phyloP scores from a whole-genome alignment of 2,797 vertebrate genomes.

The Galago senegalensis region DNA sequence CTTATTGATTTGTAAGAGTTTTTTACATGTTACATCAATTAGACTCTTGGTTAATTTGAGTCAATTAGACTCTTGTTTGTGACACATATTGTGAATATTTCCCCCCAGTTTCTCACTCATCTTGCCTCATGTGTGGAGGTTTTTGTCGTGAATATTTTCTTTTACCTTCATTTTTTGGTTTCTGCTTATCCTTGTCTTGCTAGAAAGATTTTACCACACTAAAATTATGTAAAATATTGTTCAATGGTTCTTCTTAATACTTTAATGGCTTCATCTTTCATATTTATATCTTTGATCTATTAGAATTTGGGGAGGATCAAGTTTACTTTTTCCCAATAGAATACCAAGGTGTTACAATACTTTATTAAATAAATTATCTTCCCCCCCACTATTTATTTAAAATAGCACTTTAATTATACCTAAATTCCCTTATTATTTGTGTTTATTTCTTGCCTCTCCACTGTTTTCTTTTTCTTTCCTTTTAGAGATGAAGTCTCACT shows the following conservation, averaged over 20 bases:
- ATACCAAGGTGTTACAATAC: not conserved
- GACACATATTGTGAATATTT: not conserved
- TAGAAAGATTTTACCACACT: conserved; percentile 8
- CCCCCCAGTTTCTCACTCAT: not conserved
- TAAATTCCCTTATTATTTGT: not conserved
- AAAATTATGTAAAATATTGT: conserved; percentile 49
- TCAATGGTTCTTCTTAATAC: not conserved
- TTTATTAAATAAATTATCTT: conserved; percentile 43
- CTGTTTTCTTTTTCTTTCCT: not conserved
- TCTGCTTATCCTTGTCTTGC: conserved; percentile 5
- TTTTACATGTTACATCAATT: not conserved
- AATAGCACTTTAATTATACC: not conserved
- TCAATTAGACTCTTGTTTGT: not conserved
- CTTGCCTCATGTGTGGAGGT: not conserved
- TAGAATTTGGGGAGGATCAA: conserved; percentile 36
- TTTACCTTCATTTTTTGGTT: not conserved
- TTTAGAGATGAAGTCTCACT: too few species aligned
- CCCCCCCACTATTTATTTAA: not conserved
- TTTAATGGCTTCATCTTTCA: conserved; percentile 30
- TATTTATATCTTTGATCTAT: conserved; percentile 21
- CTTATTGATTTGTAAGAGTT: not conserved
- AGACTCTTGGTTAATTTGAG: not conserved
- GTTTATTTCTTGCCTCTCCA: conserved; percentile 32
- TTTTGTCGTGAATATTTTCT: not conserved
- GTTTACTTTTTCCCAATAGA: not conserved